Percentiles rank a stretch among this genome's conserved stretches.
phyloP scores from a whole-genome alignment of 2,888 invertebrate genomes.

The Epistrophe eligans region DNA sequence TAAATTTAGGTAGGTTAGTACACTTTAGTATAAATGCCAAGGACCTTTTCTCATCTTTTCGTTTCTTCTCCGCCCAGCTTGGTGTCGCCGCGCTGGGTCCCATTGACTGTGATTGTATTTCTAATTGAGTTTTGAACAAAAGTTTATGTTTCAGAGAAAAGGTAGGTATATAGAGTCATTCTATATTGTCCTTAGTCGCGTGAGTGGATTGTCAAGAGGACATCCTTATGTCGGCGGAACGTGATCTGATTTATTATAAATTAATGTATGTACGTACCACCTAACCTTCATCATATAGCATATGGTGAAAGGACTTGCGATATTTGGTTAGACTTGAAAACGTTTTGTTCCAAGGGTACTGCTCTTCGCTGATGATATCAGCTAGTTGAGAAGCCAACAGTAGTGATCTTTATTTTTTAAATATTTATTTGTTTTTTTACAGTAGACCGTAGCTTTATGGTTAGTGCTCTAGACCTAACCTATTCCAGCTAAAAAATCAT shows the following conservation, averaged over 20 bases:
- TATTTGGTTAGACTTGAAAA: too few relatives aligned
- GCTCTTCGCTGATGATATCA: too few relatives aligned
- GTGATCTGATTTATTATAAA: conserved; percentile 26
- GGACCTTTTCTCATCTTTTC: conserved; percentile 24
- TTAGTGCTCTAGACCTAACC: too few relatives aligned
- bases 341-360: too few relatives aligned
- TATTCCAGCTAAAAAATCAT: too few relatives aligned
- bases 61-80: neutral
- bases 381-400: too few relatives aligned
- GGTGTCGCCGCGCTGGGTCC: too few relatives aligned
- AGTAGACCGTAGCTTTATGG: too few relatives aligned
- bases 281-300: too few relatives aligned
- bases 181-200: conserved; percentile 7
- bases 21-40: neutral
- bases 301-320: too few relatives aligned
- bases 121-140: conserved; percentile 46
- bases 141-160: conserved; percentile 8
- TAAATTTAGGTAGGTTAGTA: conserved; percentile 15
- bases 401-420: too few relatives aligned
- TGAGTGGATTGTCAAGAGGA: conserved; percentile 23
- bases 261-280: neutral
- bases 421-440: too few relatives aligned
- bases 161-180: neutral
- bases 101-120: conserved; percentile 32
- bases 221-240: conserved; percentile 1